Conservation (phyloP, 2,797 vertebrate genomes). For the Microhierax caerulescens region DNA sequence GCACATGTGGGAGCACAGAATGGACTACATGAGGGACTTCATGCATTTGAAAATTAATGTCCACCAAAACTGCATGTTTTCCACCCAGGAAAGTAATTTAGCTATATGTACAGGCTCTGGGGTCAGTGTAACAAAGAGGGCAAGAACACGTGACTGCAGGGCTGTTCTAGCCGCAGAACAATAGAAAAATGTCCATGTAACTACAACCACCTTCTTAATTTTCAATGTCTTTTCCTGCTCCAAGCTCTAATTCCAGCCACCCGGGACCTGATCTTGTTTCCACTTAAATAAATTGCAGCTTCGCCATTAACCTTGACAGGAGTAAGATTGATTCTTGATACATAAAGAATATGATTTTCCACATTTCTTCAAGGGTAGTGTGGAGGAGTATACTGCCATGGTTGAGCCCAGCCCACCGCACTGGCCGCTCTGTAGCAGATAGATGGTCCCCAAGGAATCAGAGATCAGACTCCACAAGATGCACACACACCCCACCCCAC, state of each 20-base stretch:
- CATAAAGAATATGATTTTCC: not conserved
- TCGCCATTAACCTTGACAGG: slow-evolving; percentile 45
- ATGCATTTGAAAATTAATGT: not conserved
- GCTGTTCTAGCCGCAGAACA: not conserved
- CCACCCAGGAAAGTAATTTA: not conserved
- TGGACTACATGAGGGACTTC: not conserved
- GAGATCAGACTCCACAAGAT: not conserved
- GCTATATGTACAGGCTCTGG: not conserved
- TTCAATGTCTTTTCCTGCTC: slow-evolving; percentile 41
- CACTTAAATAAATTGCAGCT: not conserved
- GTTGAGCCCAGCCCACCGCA: not conserved
- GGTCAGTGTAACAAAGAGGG: not conserved
- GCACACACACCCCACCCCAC: no score
- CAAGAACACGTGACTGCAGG: not conserved
- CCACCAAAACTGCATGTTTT: not conserved
- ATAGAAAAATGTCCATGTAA: not conserved
- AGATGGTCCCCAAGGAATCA: not conserved
- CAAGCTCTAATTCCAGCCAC: slow-evolving; percentile 20
- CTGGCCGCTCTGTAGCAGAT: not conserved
- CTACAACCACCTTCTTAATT: slow-evolving; percentile 13
- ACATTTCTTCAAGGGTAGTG: not conserved
- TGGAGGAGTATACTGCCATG: not conserved
- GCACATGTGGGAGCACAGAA: not conserved
- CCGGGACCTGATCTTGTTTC: not conserved
- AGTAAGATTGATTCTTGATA: not conserved